phyloP scores from a whole-genome alignment of 2,797 vertebrate genomes.

The Xiphophorus birchmanni region DNA sequence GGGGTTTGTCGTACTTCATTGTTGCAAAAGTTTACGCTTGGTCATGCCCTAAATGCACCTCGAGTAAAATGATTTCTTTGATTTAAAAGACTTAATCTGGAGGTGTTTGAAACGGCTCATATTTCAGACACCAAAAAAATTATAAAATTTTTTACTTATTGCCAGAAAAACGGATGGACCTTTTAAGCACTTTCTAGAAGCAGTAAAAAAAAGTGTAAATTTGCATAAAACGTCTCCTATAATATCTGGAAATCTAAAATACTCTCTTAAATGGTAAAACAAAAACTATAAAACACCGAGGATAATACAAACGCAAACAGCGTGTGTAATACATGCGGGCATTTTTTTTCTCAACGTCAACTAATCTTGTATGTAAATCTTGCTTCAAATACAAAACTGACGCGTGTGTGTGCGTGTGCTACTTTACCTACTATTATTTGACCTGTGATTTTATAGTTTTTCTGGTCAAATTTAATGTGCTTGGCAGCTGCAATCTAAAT shows the following conservation, averaged over 20 bases:
- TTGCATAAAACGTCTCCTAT: not conserved
- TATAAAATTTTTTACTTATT: no score
- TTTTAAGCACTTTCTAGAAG: no score
- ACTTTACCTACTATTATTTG: not conserved
- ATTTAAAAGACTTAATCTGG: no score
- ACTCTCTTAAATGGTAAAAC: not conserved
- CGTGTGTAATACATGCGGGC: not conserved
- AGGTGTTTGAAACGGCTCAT: no score
- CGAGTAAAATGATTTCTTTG: not conserved
- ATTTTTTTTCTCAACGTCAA: not conserved
- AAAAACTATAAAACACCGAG: not conserved
- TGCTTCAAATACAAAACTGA: not conserved
- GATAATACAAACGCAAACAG: not conserved
- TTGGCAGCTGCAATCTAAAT: not conserved
- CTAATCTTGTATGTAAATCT: not conserved
- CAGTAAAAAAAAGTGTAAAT: no score
- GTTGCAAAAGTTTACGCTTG: not conserved
- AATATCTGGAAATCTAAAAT: not conserved
- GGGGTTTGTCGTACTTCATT: not conserved
- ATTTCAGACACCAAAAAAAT: no score
- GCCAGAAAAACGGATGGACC: no score
- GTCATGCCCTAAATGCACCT: not conserved
- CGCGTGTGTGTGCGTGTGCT: not conserved
- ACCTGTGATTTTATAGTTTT: not conserved
- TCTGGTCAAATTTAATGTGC: not conserved